phyloP scores from a whole-genome alignment of 2,888 invertebrate species.

The Andrena bucephala region DNA sequence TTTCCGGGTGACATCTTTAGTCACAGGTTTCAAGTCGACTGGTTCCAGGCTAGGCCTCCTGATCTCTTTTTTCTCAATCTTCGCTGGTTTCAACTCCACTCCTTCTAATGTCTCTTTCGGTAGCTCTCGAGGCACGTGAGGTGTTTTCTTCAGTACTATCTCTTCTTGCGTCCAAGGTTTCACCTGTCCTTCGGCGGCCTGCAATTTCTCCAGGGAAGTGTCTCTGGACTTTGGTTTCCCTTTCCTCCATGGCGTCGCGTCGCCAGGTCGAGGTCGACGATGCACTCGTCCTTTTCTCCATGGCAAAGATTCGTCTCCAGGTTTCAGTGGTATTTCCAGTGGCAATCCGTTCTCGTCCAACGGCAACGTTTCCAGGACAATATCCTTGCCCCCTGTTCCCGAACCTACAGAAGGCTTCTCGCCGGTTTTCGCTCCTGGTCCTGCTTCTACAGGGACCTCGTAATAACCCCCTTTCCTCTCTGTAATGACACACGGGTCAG shows the following conservation, averaged over 20 bases:
- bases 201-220: slow-evolving; percentile 77
- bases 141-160: slow-evolving; percentile 81
- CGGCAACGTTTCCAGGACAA: slow-evolving; percentile 65
- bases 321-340: slow-evolving; percentile 81
- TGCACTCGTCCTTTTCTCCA: slow-evolving; percentile 85
- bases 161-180: slow-evolving; percentile 84
- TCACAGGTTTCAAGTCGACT: slow-evolving; percentile 75
- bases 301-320: slow-evolving; percentile 86
- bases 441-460: slow-evolving; percentile 83
- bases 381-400: slow-evolving; percentile 71
- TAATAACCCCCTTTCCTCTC: slow-evolving; percentile 86
- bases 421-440: slow-evolving; percentile 79
- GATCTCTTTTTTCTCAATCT: slow-evolving; percentile 84
- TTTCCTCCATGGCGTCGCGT: slow-evolving; percentile 79
- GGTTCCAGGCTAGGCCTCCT: slow-evolving; percentile 70
- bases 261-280: slow-evolving; percentile 72
- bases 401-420: slow-evolving; percentile 72
- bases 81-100: slow-evolving; percentile 86
- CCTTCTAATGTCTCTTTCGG: slow-evolving; percentile 78
- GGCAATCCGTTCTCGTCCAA: slow-evolving; percentile 85
- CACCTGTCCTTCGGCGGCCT: slow-evolving; percentile 67
- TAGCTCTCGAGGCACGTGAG: slow-evolving; percentile 74
- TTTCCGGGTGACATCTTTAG: slow-evolving; percentile 67
- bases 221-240: slow-evolving; percentile 74
- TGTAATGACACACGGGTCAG: slow-evolving; percentile 80